A percentile compares a stretch with the other conserved stretches of the same genome.
Conservation (phyloP, 2,113 vertebrate species). For the Rhinolophus ferrumequinum region DNA sequence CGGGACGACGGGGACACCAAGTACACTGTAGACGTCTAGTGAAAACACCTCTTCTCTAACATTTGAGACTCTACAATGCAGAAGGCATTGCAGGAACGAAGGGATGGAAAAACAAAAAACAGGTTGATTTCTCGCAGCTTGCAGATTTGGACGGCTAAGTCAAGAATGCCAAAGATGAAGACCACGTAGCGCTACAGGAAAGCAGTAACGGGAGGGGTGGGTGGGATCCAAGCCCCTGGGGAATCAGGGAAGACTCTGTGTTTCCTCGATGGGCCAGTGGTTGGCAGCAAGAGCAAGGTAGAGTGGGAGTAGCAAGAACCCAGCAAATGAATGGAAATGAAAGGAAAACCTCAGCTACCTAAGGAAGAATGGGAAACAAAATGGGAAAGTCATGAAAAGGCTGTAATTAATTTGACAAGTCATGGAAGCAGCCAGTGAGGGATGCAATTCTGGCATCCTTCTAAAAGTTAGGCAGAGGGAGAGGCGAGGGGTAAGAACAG, state of each 20-base stretch:
- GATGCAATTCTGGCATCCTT: background rate
- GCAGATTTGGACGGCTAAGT: background rate
- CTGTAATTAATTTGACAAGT: background rate
- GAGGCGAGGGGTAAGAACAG: background rate
- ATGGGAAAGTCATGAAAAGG: background rate
- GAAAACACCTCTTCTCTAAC: background rate
- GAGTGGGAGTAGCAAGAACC: background rate
- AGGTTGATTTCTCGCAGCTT: background rate
- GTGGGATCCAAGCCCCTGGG: background rate
- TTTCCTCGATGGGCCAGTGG: background rate
- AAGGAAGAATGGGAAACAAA: background rate
- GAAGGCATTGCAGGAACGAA: background rate
- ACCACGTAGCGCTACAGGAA: background rate
- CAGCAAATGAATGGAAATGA: fast-evolving
- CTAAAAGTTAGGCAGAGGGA: background rate
- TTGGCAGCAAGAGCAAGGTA: background rate
- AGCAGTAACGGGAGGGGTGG: too few species aligned
- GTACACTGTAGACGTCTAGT: background rate
- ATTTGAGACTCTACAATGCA: background rate
- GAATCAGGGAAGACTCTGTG: background rate
- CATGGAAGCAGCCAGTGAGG: background rate
- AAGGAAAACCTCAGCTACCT: background rate
- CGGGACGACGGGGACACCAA: background rate
- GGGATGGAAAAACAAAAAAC: background rate
- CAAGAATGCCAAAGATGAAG: background rate